Conservation (phyloP, 2,888 invertebrate genomes). For the Neoscelio sp. region DNA sequence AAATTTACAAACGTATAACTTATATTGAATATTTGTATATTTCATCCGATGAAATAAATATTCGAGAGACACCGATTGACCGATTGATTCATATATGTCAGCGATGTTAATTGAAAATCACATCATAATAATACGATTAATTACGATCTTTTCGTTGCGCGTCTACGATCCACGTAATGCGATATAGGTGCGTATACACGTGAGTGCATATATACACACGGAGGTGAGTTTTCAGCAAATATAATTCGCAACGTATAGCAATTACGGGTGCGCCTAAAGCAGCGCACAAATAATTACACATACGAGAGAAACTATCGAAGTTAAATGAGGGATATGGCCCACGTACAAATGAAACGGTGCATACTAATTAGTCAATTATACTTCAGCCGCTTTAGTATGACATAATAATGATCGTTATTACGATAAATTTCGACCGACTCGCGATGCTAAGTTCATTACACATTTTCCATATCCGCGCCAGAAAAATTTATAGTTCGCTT, state of each 20-base stretch:
- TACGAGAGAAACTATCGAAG: constrained; percentile 66
- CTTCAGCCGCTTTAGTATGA: constrained; percentile 45
- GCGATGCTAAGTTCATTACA: constrained; percentile 46
- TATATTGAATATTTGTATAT: constrained; percentile 7
- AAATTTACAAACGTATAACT: constrained; percentile 9
- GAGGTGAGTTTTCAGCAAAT: constrained; percentile 58
- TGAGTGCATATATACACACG: not conserved
- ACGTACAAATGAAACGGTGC: constrained; percentile 66
- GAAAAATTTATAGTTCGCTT: constrained; percentile 16
- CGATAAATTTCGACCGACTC: constrained; percentile 43
- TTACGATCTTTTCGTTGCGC: constrained; percentile 30
- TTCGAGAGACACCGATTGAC: not conserved
- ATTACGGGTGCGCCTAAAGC: constrained; percentile 60
- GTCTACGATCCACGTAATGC: no score
- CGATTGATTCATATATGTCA: constrained; percentile 27
- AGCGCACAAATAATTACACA: constrained; percentile 65
- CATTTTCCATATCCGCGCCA: constrained; percentile 3
- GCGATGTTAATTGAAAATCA: constrained; percentile 41
- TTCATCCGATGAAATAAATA: constrained; percentile 21
- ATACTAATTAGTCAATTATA: constrained; percentile 68
- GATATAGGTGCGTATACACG: constrained; percentile 4
- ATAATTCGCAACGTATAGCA: constrained; percentile 64
- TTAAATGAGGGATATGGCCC: constrained; percentile 66
- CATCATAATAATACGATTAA: constrained; percentile 45
- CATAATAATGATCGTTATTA: constrained; percentile 55